Evolutionary conservation across 2,113 vertebrate genomes (phyloP).

Genomic region (Mobula hypostoma): DNA sequence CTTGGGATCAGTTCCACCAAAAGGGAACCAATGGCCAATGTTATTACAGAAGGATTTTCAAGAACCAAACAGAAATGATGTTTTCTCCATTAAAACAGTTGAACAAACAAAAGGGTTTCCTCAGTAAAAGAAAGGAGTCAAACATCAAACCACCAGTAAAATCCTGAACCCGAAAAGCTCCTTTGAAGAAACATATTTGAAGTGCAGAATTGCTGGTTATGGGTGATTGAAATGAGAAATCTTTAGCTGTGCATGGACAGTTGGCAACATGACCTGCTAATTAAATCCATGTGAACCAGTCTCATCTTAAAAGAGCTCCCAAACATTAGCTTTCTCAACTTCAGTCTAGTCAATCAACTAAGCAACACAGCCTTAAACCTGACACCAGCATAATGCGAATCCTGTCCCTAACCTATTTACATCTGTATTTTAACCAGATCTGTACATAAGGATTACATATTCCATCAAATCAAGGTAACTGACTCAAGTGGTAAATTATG

Average conservation of each 20-base stretch:
- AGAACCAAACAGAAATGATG: slow-evolving; percentile 56
- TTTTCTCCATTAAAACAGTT: slow-evolving; percentile 82
- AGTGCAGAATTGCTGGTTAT: slow-evolving; percentile 77
- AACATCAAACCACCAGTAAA: slow-evolving; percentile 84
- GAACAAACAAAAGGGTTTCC: slow-evolving; percentile 75
- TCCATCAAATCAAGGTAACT: neutral
- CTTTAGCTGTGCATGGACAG: slow-evolving; percentile 71
- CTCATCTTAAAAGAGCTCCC: slow-evolving; percentile 59
- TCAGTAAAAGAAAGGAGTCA: slow-evolving; percentile 75
- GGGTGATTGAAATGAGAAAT: slow-evolving; percentile 78
- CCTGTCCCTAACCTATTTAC: slow-evolving; percentile 49
- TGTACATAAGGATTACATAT: neutral
- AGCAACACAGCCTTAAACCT: slow-evolving; percentile 71
- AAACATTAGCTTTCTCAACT: slow-evolving; percentile 47
- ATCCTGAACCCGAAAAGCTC: slow-evolving; percentile 71
- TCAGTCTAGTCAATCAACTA: slow-evolving; percentile 40
- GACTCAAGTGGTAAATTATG: neutral
- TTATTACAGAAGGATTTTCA: slow-evolving; percentile 56
- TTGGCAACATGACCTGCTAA: slow-evolving; percentile 71
- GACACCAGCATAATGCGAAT: slow-evolving; percentile 54
- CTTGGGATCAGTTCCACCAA: slow-evolving; percentile 46
- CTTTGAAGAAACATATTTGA: slow-evolving; percentile 76
- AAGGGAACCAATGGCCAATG: slow-evolving; percentile 53
- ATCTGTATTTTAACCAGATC: slow-evolving; percentile 46
- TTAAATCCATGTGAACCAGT: slow-evolving; percentile 79